Conservation (phyloP, 1,140 invertebrate species). For the Drosophila suzukii region DNA sequence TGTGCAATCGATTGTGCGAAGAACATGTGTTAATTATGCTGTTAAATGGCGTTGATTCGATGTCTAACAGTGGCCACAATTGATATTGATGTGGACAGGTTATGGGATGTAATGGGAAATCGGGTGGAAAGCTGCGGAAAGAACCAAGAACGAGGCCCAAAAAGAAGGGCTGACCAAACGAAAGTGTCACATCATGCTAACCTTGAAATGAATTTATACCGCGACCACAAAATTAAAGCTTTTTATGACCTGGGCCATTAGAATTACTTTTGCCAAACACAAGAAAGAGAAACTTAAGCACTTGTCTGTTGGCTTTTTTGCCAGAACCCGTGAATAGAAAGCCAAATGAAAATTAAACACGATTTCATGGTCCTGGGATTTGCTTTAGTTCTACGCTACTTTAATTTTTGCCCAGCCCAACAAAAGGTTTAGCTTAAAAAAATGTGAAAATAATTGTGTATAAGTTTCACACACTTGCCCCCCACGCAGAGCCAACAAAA, state of each 20-base stretch:
- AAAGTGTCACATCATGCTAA: slow-evolving; percentile 57
- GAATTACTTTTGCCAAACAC: slow-evolving; percentile 60
- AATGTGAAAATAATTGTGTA: slow-evolving; percentile 71
- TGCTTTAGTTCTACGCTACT: slow-evolving; percentile 79
- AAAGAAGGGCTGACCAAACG: slow-evolving; percentile 21
- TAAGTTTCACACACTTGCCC: slow-evolving; percentile 39
- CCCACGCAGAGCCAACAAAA: slow-evolving; percentile 13
- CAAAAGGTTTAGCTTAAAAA: slow-evolving; percentile 24
- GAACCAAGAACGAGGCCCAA: background rate
- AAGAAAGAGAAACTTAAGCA: slow-evolving; percentile 72
- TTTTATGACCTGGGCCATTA: slow-evolving; percentile 52
- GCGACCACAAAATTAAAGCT: slow-evolving; percentile 28
- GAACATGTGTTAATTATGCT: slow-evolving; percentile 80
- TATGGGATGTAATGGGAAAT: slow-evolving; percentile 28
- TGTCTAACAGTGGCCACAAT: slow-evolving; percentile 58
- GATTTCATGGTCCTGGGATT: slow-evolving; percentile 72
- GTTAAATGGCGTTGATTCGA: slow-evolving; percentile 72
- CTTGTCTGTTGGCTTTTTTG: slow-evolving; percentile 22
- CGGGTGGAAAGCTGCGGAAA: slow-evolving; percentile 16
- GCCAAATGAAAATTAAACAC: slow-evolving; percentile 72
- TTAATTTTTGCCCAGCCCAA: slow-evolving; percentile 59
- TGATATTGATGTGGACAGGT: slow-evolving; percentile 57
- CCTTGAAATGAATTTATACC: slow-evolving; percentile 46
- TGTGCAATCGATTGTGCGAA: slow-evolving; percentile 78
- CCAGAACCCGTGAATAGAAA: slow-evolving; percentile 64